Percentiles rank a stretch among this genome's conserved stretches.
Evolutionary conservation across 2,113 vertebrate species (phyloP).

Genomic region (Melanocharis versteri): DNA sequence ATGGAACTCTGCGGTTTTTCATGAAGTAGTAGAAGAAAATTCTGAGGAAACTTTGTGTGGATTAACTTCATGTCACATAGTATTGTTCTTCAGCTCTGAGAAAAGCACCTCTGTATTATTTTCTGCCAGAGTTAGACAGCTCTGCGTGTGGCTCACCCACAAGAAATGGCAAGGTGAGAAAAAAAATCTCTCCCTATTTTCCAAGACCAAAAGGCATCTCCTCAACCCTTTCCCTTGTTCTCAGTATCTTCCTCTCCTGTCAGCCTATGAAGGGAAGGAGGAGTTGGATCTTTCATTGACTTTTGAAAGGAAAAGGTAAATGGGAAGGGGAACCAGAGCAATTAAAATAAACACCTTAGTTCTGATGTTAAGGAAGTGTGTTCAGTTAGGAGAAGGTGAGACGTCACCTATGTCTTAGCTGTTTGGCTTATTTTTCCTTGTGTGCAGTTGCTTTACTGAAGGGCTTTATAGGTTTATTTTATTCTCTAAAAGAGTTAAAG

Average conservation of each 20-base stretch:
- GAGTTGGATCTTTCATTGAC: background rate
- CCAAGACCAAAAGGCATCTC: background rate
- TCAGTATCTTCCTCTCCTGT: background rate
- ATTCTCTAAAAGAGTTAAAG: background rate
- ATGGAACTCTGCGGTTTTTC: background rate
- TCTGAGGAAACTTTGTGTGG: background rate
- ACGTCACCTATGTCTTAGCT: background rate
- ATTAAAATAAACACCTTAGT: background rate
- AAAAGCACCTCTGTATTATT: background rate
- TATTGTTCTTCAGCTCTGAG: background rate
- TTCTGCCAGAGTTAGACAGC: background rate
- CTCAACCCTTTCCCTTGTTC: background rate
- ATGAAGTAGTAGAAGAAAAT: background rate
- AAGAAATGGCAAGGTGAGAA: background rate
- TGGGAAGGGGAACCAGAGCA: background rate
- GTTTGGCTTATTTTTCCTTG: background rate
- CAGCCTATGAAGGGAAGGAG: background rate
- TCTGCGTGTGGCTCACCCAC: fast-evolving
- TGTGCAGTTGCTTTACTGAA: background rate
- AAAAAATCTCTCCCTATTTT: background rate
- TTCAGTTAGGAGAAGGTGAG: background rate
- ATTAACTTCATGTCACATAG: background rate
- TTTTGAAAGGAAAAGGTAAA: background rate
- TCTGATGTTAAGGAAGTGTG: background rate
- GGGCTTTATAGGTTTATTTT: background rate